Evolutionary conservation across 2,113 vertebrate species (phyloP).

Genomic region (Mobula birostris): DNA sequence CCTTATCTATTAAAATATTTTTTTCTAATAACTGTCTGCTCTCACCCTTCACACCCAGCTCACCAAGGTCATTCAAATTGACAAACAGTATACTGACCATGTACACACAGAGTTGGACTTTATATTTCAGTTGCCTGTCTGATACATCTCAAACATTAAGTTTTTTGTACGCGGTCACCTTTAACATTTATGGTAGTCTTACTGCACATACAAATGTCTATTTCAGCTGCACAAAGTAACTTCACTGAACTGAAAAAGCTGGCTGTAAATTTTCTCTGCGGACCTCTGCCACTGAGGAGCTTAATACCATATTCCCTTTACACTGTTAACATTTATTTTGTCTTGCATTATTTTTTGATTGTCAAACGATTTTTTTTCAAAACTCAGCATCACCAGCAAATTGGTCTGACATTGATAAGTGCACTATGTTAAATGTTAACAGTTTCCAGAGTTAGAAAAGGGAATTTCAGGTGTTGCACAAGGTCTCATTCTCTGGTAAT

Average conservation of each 20-base stretch:
- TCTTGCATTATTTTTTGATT: neutral
- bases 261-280: neutral
- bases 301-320: neutral
- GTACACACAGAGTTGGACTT: neutral
- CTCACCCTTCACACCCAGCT: neutral
- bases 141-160: neutral
- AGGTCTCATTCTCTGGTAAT: neutral
- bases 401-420: neutral
- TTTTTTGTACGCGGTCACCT: neutral
- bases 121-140: neutral
- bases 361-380: neutral
- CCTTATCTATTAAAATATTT: neutral
- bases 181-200: neutral
- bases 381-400: neutral
- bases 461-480: neutral
- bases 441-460: neutral
- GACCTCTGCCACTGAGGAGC: neutral
- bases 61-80: neutral
- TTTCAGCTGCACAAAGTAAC: neutral
- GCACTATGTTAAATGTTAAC: neutral
- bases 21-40: neutral
- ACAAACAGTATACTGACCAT: neutral
- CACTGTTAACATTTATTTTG: neutral
- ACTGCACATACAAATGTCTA: neutral
- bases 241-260: neutral